These are phyloP conservation scores for Julus scanicus DNA, from an alignment of 2,888 invertebrate genomes.

Conservation along the genomic window DNA sequence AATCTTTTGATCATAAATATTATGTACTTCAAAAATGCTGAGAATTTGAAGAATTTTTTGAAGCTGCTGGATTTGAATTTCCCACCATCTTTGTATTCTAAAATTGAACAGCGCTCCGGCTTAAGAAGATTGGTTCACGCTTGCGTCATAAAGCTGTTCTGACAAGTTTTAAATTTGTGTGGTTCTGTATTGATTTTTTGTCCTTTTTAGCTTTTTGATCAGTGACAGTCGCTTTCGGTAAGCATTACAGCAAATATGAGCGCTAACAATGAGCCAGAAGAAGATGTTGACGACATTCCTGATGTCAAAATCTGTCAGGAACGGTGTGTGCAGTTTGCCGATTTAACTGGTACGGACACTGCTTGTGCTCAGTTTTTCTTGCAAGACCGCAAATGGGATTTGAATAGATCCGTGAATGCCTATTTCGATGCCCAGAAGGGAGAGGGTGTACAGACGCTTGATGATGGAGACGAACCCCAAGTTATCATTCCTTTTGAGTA, in stretches of 20 bases:
- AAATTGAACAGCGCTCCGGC: too few relatives aligned
- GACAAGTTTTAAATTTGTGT: slow-evolving; percentile 8
- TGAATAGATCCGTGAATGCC: slow-evolving; percentile 66
- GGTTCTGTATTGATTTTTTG: not conserved
- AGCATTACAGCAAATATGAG: slow-evolving; percentile 26
- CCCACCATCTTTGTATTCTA: too few relatives aligned
- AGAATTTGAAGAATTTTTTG: too few relatives aligned
- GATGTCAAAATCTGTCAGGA: slow-evolving; percentile 63
- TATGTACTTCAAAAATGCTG: too few relatives aligned
- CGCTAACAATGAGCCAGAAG: not conserved
- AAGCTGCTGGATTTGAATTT: too few relatives aligned
- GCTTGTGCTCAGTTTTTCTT: slow-evolving; percentile 71
- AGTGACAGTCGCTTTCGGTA: not conserved
- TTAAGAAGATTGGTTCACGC: too few relatives aligned
- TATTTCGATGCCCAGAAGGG: slow-evolving; percentile 63
- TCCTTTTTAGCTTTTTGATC: not conserved
- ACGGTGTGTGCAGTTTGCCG: slow-evolving; percentile 68
- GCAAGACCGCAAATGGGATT: slow-evolving; percentile 70
- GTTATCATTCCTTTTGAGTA: not conserved
- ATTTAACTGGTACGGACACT: slow-evolving; percentile 70
- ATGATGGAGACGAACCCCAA: slow-evolving; percentile 19
- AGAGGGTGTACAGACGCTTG: slow-evolving; percentile 59
- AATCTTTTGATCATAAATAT: too few relatives aligned
- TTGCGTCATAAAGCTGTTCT: not conserved
- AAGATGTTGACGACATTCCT: not conserved